A percentile compares a stretch with the other conserved stretches of the same genome.
These are phyloP conservation scores for Chelidonichthys spinosus DNA, from an alignment of 2,797 vertebrate species.

Conservation along the genomic window DNA sequence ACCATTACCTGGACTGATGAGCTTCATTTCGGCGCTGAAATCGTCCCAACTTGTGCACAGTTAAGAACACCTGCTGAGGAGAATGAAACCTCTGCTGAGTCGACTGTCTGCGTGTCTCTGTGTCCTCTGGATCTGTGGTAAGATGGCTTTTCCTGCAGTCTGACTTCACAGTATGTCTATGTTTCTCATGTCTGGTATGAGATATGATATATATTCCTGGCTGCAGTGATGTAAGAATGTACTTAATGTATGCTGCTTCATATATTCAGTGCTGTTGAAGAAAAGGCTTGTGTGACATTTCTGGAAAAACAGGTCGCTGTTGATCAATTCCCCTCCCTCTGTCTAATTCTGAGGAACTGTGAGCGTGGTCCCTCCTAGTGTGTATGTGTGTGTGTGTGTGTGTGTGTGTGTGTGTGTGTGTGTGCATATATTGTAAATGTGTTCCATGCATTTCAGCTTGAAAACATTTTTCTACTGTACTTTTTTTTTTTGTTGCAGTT, in stretches of 20 bases:
- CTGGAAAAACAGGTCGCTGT: conserved; percentile 84
- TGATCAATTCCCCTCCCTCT: conserved; percentile 52
- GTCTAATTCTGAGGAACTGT: conserved; percentile 42
- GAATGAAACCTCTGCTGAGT: conserved; percentile 68
- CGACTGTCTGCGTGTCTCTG: conserved; percentile 54
- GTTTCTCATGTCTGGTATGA: neutral
- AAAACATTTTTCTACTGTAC: neutral
- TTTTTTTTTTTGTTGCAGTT: too few species aligned
- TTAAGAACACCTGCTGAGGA: conserved; percentile 43
- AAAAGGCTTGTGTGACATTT: conserved; percentile 74
- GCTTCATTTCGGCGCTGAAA: conserved; percentile 29
- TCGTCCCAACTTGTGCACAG: conserved; percentile 17
- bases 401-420: neutral
- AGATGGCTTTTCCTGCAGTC: conserved; percentile 28
- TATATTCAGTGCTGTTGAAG: conserved; percentile 9
- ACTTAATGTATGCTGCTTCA: neutral
- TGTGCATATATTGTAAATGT: neutral
- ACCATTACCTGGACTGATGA: conserved; percentile 53
- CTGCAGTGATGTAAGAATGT: neutral
- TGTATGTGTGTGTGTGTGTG: conserved; percentile 9
- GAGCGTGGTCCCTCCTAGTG: conserved; percentile 12
- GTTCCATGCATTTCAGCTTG: too few species aligned
- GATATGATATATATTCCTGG: neutral
- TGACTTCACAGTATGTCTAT: neutral
- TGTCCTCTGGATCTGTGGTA: conserved; percentile 65